Evolutionary conservation across 2,888 invertebrate genomes (phyloP).

Genomic region (Hipparchia sbordonii): DNA sequence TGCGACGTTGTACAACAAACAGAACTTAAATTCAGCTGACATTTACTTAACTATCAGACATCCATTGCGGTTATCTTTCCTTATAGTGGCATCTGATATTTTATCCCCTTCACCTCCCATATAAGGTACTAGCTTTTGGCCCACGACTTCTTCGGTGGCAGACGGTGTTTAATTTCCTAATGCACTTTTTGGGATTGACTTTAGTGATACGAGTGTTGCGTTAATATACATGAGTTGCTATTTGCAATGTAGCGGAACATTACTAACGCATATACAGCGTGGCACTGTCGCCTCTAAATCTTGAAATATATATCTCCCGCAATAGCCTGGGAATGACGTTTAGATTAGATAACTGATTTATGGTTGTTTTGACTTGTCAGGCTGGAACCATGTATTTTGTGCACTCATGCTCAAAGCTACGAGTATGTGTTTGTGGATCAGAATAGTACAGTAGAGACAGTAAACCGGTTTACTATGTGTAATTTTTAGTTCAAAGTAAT

Average conservation of each 20-base stretch:
- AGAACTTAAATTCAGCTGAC: slow-evolving; percentile 33
- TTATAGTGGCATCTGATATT: slow-evolving; percentile 40
- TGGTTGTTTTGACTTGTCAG: slow-evolving; percentile 68
- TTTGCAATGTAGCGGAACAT: slow-evolving; percentile 25
- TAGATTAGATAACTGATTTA: slow-evolving; percentile 67
- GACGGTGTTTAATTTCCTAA: slow-evolving; percentile 32
- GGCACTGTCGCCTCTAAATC: slow-evolving; percentile 43
- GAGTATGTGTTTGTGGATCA: slow-evolving; percentile 29
- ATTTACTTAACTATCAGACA: slow-evolving; percentile 38
- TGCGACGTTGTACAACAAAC: slow-evolving; percentile 24
- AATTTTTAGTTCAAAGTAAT: neutral
- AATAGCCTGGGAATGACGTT: slow-evolving; percentile 65
- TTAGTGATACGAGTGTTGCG: slow-evolving; percentile 1
- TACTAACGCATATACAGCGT: slow-evolving; percentile 42
- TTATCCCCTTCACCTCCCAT: slow-evolving; percentile 40
- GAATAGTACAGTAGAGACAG: slow-evolving; percentile 14
- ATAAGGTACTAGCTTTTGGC: slow-evolving; percentile 42
- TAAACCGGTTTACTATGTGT: neutral
- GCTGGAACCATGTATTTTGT: slow-evolving; percentile 49
- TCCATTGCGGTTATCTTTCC: slow-evolving; percentile 35
- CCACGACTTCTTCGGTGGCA: slow-evolving; percentile 40
- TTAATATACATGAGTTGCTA: slow-evolving; percentile 8
- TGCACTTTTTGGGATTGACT: slow-evolving; percentile 28
- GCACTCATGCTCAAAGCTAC: slow-evolving; percentile 45
- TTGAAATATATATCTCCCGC: slow-evolving; percentile 48